Base-by-base conservation (phyloP, 2,113 vertebrate genomes). In the Pedionomus torquatus region DNA sequence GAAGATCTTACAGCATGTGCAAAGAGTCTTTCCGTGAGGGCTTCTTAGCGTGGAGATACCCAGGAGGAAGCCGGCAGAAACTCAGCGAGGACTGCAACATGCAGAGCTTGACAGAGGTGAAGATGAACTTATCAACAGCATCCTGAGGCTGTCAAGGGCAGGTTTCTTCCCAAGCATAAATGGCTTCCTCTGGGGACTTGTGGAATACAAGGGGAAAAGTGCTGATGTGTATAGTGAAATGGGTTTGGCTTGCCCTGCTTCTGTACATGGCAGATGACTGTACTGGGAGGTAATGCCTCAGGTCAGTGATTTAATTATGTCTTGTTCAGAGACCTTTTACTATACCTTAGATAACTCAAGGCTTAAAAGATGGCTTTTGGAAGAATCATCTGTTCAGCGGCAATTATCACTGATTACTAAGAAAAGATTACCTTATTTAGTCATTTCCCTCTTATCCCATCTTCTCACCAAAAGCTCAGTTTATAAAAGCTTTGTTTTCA, bases 91-190 rank as follows among this genome's bases (percentile, higher is more conserved):
- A 75, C 17, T 46, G 15, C 0, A 0, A 4, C 51, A 61, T 57
- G 49, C 39, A 51, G n/a, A 76, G n/a, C 16, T 16, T 41, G 65
- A 24, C 23, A 76, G 65, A 91, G 77, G 74, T 60, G 52, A 64
- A 89, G 83, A 91, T 69, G 77, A 96, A 91, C 49, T 90, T 79
- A 69, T 68, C 81, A 87, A 78, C 92, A 91, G 17, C 51, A 44
- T 87, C 51, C 30, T 37, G 54, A 33, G 48, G 19, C 74, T 94
- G 55, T 91, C 69, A 82, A 60, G 57, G 69, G 26, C n/a, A 35
- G 48, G 31, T 52, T 89, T 90, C 48, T 89, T 84, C 83, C 44
- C 57, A 8, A 17, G 44, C 44, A 41, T 69, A 76, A 80, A 44
- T 60, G 35, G 19, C 46, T 92, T 91, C 70, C 72, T 82, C 80